These are phyloP conservation scores for Fragum whitleyi DNA, from an alignment of 2,888 invertebrate species.

Conservation along the genomic window DNA sequence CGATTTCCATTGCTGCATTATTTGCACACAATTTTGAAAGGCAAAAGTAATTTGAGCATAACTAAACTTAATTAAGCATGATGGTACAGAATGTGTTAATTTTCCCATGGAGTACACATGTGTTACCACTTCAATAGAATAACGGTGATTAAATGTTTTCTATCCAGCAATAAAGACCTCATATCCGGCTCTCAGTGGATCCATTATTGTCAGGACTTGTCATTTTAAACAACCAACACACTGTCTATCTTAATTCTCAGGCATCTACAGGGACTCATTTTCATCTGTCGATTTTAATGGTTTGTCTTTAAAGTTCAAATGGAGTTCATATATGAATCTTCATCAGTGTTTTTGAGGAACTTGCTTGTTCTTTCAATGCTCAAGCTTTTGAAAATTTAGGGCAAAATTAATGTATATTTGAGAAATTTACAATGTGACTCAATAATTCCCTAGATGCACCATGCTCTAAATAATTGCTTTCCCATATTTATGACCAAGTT, in stretches of 20 bases:
- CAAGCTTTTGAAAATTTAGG: too few species aligned
- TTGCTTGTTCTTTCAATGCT: too few species aligned
- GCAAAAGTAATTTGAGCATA: too few species aligned
- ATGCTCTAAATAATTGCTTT: too few species aligned
- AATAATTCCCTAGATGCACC: too few species aligned
- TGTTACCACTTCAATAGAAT: slow-evolving; percentile 1
- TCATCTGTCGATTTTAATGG: background rate
- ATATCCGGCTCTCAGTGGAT: background rate
- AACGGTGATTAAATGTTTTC: slow-evolving; percentile 1
- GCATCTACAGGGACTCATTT: background rate
- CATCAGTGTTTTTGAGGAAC: background rate
- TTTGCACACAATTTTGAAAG: too few species aligned
- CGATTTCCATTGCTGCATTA: too few species aligned
- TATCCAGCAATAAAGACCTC: background rate
- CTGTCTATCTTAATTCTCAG: background rate
- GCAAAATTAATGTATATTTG: too few species aligned
- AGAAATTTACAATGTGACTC: too few species aligned
- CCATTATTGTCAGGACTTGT: background rate
- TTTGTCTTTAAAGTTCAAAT: background rate
- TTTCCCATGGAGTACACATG: background rate
- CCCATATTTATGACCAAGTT: too few species aligned
- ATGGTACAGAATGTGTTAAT: background rate
- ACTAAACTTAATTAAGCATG: too few species aligned
- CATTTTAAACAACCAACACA: background rate
- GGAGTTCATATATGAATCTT: background rate